Conservation (phyloP, 2,113 vertebrate genomes). For the Pipra filicauda region DNA sequence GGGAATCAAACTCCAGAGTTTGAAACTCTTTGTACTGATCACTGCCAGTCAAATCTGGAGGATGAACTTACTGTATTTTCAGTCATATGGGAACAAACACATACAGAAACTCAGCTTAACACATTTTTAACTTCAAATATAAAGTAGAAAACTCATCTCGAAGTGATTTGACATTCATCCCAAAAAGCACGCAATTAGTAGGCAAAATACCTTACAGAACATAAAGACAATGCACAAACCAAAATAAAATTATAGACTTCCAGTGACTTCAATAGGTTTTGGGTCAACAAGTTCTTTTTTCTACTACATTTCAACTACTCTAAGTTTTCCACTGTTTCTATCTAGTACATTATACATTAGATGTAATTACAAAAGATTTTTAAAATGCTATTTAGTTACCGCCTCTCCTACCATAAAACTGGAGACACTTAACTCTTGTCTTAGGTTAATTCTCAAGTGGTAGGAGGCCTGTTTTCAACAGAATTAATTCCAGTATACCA, state of each 20-base stretch:
- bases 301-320: background rate
- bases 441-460: background rate
- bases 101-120: background rate
- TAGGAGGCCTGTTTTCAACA: background rate
- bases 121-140: background rate
- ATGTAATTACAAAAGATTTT: background rate
- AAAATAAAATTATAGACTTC: background rate
- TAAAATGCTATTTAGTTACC: background rate
- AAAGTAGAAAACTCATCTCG: background rate
- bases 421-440: background rate
- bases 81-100: background rate
- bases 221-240: background rate
- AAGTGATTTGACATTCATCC: background rate
- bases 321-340: background rate
- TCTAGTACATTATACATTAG: background rate
- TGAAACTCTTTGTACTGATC: background rate
- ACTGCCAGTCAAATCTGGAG: background rate
- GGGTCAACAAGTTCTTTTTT: background rate
- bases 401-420: background rate
- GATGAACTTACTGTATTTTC: background rate
- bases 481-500: background rate
- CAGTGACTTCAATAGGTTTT: background rate
- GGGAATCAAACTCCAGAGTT: background rate
- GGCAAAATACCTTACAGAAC: background rate
- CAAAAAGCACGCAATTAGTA: background rate